Percentiles rank a stretch among this genome's conserved stretches.
Evolutionary conservation across 2,888 invertebrate species (phyloP).

Genomic region (Exephanes ischioxanthus): DNA sequence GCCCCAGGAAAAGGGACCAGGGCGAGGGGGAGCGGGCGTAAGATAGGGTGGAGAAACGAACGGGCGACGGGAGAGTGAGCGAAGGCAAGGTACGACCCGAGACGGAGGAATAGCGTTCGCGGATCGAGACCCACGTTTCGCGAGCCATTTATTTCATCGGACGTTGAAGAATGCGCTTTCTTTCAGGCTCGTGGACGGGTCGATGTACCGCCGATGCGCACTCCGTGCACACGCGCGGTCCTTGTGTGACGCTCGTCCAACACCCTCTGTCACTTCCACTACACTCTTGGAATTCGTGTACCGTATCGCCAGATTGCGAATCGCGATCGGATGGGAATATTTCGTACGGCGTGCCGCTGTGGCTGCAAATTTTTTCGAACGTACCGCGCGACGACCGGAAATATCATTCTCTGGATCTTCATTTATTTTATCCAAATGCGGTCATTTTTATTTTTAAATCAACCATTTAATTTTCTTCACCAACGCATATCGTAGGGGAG

Average conservation of each 20-base stretch:
- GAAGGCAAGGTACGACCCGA: constrained; percentile 37
- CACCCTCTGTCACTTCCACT: constrained; percentile 2
- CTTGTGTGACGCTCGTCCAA: background rate
- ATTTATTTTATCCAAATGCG: background rate
- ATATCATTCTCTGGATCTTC: background rate
- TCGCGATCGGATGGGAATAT: constrained; percentile 3
- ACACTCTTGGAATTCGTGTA: constrained; percentile 3
- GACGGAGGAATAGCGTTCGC: constrained; percentile 51
- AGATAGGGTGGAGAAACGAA: background rate
- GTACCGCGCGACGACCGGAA: background rate
- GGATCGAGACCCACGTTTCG: constrained; percentile 71
- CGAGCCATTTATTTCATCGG: constrained; percentile 75
- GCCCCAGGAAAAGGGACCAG: background rate
- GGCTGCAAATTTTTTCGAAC: background rate
- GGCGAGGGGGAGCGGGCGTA: background rate
- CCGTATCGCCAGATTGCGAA: constrained; percentile 3
- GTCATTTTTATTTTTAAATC: background rate
- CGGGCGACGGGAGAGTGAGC: constrained; percentile 12
- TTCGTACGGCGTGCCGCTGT: background rate
- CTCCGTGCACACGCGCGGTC: constrained; percentile 31
- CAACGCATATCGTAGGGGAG: no score
- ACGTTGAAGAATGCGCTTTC: constrained; percentile 77
- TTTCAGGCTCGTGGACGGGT: constrained; percentile 67
- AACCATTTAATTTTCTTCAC: background rate
- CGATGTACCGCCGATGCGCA: constrained; percentile 69